Conservation (phyloP, 2,888 invertebrate genomes). For the Geotrupes spiniger region DNA sequence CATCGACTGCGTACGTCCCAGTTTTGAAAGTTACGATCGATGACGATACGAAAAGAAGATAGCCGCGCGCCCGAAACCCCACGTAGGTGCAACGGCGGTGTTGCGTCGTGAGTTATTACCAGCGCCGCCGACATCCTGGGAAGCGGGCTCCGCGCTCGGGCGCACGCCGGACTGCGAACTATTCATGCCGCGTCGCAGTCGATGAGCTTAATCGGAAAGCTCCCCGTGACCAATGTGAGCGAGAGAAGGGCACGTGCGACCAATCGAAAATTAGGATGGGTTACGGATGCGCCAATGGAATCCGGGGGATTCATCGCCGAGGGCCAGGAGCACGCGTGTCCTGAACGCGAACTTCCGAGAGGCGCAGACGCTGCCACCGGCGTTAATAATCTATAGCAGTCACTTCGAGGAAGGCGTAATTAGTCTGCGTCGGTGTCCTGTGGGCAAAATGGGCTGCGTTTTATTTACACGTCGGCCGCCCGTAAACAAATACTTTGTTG, state of each 20-base stretch:
- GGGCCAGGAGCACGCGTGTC: conserved; percentile 30
- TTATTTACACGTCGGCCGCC: conserved; percentile 1
- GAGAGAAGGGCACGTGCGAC: conserved; percentile 41
- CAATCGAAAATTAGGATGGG: conserved; percentile 37
- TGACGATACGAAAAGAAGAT: too few relatives aligned
- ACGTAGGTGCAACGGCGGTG: too few relatives aligned
- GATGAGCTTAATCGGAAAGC: conserved; percentile 31
- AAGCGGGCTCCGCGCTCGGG: background rate
- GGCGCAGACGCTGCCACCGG: conserved; percentile 16
- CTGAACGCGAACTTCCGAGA: conserved; percentile 18
- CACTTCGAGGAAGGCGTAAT: conserved; percentile 3
- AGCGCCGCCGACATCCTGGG: conserved; percentile 1
- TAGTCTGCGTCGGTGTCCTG: conserved; percentile 1
- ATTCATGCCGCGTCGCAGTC: conserved; percentile 20
- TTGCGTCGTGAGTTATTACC: too few relatives aligned
- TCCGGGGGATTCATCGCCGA: conserved; percentile 24
- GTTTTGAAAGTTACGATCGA: too few relatives aligned
- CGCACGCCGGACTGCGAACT: conserved; percentile 26
- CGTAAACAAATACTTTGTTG: conserved; percentile 3
- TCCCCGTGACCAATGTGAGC: conserved; percentile 30
- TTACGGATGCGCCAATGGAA: conserved; percentile 37
- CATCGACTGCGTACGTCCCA: too few relatives aligned
- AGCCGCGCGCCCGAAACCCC: too few relatives aligned
- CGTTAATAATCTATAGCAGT: conserved; percentile 16
- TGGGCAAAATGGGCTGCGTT: background rate